Evolutionary conservation across 2,888 invertebrate species (phyloP).

Genomic region (Chrysina gloriosa): DNA sequence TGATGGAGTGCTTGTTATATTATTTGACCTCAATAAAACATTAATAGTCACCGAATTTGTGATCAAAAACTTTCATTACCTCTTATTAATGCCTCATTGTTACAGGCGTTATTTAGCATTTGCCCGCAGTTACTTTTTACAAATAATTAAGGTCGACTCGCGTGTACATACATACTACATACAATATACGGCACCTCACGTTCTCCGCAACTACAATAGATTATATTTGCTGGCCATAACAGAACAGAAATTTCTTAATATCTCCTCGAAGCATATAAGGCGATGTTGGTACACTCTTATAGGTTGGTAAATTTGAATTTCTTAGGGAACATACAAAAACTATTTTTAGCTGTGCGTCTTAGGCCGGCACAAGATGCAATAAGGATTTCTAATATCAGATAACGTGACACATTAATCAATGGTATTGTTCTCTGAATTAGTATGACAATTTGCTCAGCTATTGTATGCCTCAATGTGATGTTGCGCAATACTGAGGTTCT

Average conservation of each 20-base stretch:
- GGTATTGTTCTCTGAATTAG: slow-evolving; percentile 25
- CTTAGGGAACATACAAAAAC: not conserved
- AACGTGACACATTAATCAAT: slow-evolving; percentile 8
- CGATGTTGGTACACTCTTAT: too few species aligned
- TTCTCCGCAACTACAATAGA: too few species aligned
- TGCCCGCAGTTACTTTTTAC: not conserved
- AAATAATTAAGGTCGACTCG: too few species aligned
- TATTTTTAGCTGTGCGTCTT: not conserved
- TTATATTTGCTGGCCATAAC: too few species aligned
- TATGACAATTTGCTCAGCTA: slow-evolving; percentile 1
- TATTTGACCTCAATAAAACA: slow-evolving; percentile 22
- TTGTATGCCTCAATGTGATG: not conserved
- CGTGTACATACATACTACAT: too few species aligned
- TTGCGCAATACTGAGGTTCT: slow-evolving; percentile 14
- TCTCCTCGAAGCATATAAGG: too few species aligned
- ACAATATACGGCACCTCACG: too few species aligned
- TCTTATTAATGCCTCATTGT: slow-evolving; percentile 21
- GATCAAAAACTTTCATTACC: slow-evolving; percentile 33
- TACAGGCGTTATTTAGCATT: slow-evolving; percentile 16
- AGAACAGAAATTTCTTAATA: too few species aligned
- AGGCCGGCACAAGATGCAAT: not conserved
- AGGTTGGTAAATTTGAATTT: too few species aligned
- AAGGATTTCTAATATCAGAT: slow-evolving; percentile 11
- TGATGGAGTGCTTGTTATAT: slow-evolving; percentile 3
- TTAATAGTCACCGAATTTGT: slow-evolving; percentile 26